A percentile compares a stretch with the other conserved stretches of the same genome.
These are phyloP conservation scores for Oxyura jamaicensis DNA, from an alignment of 2,113 vertebrate genomes.

Conservation along the genomic window DNA sequence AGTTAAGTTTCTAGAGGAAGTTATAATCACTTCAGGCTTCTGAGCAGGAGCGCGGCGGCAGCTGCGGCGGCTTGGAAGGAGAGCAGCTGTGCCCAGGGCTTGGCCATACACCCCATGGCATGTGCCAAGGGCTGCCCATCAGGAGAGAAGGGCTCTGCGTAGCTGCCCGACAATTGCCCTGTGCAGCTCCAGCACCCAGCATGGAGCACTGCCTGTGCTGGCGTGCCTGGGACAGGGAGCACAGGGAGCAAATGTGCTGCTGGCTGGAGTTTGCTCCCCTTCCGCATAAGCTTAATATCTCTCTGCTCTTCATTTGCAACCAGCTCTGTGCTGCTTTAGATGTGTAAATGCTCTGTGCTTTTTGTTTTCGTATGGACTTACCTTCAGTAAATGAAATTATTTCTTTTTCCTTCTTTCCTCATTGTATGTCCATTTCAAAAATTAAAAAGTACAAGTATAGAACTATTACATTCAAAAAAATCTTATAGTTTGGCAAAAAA, in stretches of 20 bases:
- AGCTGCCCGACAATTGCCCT: background rate
- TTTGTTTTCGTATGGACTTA: background rate
- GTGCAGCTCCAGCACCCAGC: background rate
- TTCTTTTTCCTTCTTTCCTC: background rate
- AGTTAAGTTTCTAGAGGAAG: slow-evolving; percentile 76
- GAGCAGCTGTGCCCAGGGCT: slow-evolving; percentile 8
- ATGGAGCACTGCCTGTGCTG: background rate
- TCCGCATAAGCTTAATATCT: background rate
- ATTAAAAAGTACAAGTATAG: background rate
- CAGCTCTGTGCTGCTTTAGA: background rate
- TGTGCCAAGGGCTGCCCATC: too few relatives aligned
- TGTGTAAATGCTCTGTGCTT: background rate
- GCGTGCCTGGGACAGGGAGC: background rate
- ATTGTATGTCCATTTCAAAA: rapidly evolving
- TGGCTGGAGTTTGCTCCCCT: background rate
- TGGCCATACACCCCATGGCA: background rate
- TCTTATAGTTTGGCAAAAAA: background rate
- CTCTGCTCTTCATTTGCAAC: background rate
- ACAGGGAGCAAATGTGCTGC: background rate
- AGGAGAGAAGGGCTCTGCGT: background rate
- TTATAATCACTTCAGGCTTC: slow-evolving; percentile 65
- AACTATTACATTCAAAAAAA: background rate
- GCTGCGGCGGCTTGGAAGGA: slow-evolving; percentile 13
- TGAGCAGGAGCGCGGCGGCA: slow-evolving; percentile 54
- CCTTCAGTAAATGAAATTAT: background rate